Conservation (phyloP, 2,797 vertebrate species). For the Micromesistius poutassou region DNA sequence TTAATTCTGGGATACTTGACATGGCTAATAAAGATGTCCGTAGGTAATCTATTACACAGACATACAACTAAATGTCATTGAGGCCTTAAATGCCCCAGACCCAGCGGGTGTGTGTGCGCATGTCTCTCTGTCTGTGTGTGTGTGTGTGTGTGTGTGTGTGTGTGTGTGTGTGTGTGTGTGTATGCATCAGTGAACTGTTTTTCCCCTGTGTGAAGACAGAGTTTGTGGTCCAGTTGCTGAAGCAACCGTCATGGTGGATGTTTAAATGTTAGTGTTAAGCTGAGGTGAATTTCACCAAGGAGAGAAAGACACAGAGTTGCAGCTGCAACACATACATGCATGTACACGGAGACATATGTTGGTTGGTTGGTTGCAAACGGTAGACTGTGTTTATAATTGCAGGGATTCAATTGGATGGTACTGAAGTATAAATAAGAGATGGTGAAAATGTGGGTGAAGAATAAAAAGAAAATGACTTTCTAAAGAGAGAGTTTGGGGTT, state of each 20-base stretch:
- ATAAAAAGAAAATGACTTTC: neutral
- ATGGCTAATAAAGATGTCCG: slow-evolving; percentile 9
- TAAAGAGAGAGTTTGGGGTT: slow-evolving; percentile 10
- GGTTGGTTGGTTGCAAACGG: neutral
- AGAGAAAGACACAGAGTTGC: neutral
- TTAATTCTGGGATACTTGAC: neutral
- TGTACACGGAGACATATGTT: neutral
- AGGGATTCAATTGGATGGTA: neutral
- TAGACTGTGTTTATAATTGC: neutral
- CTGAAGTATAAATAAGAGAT: neutral
- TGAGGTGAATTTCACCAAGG: neutral
- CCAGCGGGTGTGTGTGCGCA: neutral
- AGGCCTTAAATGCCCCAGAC: slow-evolving; percentile 1
- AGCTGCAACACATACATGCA: too few relatives aligned
- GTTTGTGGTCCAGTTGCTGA: slow-evolving; percentile 1
- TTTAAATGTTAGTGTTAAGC: neutral
- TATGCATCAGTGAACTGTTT: neutral
- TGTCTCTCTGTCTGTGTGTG: neutral
- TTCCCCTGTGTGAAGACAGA: neutral
- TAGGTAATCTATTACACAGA: slow-evolving; percentile 1
- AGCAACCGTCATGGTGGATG: slow-evolving; percentile 3
- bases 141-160: slow-evolving; percentile 8
- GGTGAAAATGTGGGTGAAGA: neutral
- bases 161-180: neutral
- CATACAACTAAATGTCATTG: slow-evolving; percentile 10